Conservation (phyloP, 30 jellyfish, hydroid and myxozoan species). For the Hydractinia echinata region DNA sequence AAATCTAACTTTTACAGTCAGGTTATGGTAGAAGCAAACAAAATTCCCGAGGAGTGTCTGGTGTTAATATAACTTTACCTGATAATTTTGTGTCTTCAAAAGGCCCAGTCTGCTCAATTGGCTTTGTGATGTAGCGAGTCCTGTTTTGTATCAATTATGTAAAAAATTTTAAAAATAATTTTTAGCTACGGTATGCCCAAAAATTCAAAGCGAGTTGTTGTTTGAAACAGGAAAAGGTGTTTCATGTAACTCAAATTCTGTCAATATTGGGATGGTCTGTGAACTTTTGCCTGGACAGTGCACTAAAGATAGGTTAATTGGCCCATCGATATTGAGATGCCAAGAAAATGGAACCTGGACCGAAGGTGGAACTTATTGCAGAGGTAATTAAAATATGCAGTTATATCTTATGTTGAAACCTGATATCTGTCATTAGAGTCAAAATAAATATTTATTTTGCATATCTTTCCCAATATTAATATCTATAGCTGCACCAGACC, state of each 20-base stretch:
- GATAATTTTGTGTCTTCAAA: no score
- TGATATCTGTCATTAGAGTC: background rate
- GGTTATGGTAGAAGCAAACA: no score
- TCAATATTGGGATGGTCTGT: background rate
- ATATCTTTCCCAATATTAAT: background rate
- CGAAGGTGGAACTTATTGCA: background rate
- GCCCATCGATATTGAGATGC: background rate
- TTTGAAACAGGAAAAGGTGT: background rate
- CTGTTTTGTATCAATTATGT: no score
- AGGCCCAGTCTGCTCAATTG: no score
- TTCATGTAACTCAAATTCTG: background rate
- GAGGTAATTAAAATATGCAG: background rate
- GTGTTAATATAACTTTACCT: no score
- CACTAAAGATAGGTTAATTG: background rate
- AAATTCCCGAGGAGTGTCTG: no score
- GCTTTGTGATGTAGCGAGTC: no score
- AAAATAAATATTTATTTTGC: background rate
- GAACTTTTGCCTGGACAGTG: background rate
- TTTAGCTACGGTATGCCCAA: no score
- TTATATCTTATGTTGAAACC: background rate
- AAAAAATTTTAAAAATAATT: no score
- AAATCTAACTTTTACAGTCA: no score
- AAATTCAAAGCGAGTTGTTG: background rate
- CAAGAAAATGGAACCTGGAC: slow-evolving; percentile 23
- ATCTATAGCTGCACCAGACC: background rate